A percentile compares a stretch with the other conserved stretches of the same genome.
These are phyloP conservation scores for Dendronephthya gigantea DNA, from an alignment of 64 coral and sea anemone genomes.

Conservation along the genomic window DNA sequence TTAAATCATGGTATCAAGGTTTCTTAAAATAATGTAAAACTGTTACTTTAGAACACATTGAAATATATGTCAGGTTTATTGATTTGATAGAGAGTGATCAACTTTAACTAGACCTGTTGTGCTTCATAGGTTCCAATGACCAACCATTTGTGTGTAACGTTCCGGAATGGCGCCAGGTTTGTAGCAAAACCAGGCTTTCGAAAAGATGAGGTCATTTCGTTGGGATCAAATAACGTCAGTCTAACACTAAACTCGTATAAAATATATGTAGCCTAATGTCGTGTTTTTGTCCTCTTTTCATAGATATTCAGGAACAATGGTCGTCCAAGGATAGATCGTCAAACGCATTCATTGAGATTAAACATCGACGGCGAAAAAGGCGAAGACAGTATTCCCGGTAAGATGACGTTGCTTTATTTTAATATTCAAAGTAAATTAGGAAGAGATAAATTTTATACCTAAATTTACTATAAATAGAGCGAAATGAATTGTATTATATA, in stretches of 20 bases:
- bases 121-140: constrained; percentile 69
- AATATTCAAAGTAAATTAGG: not conserved
- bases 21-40: too few species aligned
- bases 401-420: not conserved
- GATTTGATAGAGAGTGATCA: too few species aligned
- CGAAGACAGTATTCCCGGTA: constrained; percentile 61
- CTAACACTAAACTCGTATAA: constrained; percentile 43
- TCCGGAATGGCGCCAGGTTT: constrained; percentile 86
- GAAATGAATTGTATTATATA: too few species aligned
- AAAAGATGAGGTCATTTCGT: constrained; percentile 54
- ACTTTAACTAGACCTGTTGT: too few species aligned
- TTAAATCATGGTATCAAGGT: too few species aligned
- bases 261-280: too few species aligned
- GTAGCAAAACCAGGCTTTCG: constrained; percentile 35
- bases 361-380: constrained; percentile 57
- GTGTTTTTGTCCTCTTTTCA: constrained; percentile 24
- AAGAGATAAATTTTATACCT: too few species aligned
- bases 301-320: constrained; percentile 95
- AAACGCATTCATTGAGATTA: constrained; percentile 77
- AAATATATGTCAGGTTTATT: too few species aligned
- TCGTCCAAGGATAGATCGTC: constrained; percentile 75
- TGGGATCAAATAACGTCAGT: constrained; percentile 89
- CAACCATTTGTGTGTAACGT: constrained; percentile 80
- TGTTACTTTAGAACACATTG: too few species aligned
- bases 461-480: too few species aligned